Evolutionary conservation across 2,797 vertebrate species (phyloP), one percentile per base, ranked within the genome.

Genomic region (Takifugu ocellatus): DNA sequence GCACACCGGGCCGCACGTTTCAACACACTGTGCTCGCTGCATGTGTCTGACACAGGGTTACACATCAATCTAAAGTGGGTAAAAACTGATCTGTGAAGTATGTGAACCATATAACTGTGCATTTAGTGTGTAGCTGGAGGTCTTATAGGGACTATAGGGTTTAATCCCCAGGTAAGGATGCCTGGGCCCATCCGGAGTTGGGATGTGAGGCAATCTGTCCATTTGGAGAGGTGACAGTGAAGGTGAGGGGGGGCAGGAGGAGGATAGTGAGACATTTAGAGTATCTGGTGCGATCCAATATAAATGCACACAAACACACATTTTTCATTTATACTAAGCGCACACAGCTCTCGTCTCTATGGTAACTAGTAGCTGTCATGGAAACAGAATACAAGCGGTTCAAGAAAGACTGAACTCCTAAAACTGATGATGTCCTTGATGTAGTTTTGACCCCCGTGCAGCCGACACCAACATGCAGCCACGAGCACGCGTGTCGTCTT

Each of bases 331-430:
- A 80, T 68, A 78, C 66, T 66, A 81, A 86, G 71, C 66, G 67
- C 76, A 80, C 85, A 78, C 83, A 82, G 82, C 70, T 78, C 75
- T 78, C 66, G 87, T 92, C 87, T 87, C 91, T 91, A 91, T 90
- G 90, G 91, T 88, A 90, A 91, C 90, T 77, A 78, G 81, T 79
- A 87, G 82, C 85, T 77, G 83, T 88, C 89, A 90, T 88, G 82
- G 89, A 85, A 88, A 90, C 88, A 7, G 75, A 70, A 74, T 78
- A 83, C 75, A 84, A 83, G 78, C 64, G 42, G 74, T 63, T 81
- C 68, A 79, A 80, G 70, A 84, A 75, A 66, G 75, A 66, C 60
- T 81, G 74, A 87, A 87, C 87, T 88, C 85, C 77, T 71, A 78
- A 83, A 78, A 87, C 76, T 77, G 21, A 21, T 21, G 21, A 21